Base-by-base conservation (phyloP, 1,140 invertebrate species). In the Scaptomyza pallida region DNA sequence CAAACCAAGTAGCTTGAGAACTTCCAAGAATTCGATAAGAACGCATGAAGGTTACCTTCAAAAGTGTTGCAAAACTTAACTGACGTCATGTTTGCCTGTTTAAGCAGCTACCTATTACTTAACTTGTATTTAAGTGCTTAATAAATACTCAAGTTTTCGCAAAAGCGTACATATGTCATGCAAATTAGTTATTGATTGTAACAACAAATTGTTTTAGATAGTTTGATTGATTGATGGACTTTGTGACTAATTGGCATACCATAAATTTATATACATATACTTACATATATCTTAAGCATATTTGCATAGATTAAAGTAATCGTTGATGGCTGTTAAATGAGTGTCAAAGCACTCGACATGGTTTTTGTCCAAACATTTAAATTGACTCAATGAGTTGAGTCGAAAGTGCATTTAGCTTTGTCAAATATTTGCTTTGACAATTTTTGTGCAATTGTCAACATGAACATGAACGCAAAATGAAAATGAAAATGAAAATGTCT, bases 271-370 rank as follows among this genome's bases (percentile, higher is more conserved):
- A n/a, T n/a, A n/a, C n/a, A n/a, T 30, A 30, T 1, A 30, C 2
- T 8, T 30, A 30, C 9, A 6, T 37, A 37, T n/a, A 37, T n/a
- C 33, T 37, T 52, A 44, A 47, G 74, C 62, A 78, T 71, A 79
- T 80, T 69, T 65, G 60, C 50, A 68, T 61, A 52, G 71, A 78
- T 78, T 82, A 72, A 61, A 63, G 56, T 74, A 78, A 64, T 75
- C 51, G 3, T 26, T 56, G 56, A 59, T 82, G 62, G 56, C 43
- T 44, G 43, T 56, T 61, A 65, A 78, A 57, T 76, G 60, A 73
- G 40, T 64, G 55, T 37, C 47, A 41, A 59, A 37, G 30, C 33
- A 37, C 57, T 70, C n/a, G 3, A 50, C 40, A 30, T 60, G 51
- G 48, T n/a, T n/a, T n/a, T n/a, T n/a, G n/a, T n/a, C 21, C 21